Conservation (phyloP, 2,797 vertebrate species). For the Chelonia mydas region DNA sequence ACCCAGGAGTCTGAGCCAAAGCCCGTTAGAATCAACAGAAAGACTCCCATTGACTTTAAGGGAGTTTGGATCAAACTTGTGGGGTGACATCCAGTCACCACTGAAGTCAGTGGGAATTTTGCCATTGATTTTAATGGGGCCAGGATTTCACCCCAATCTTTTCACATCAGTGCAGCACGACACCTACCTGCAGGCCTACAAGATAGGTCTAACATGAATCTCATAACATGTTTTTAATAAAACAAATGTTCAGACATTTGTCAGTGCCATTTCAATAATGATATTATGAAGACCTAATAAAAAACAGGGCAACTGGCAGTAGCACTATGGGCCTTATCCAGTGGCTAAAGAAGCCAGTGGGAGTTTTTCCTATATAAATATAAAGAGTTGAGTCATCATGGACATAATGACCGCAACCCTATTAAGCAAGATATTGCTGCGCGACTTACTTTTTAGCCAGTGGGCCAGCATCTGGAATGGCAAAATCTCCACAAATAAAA, state of each 20-base stretch:
- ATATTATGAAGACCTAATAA: neutral
- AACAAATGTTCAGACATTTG: neutral
- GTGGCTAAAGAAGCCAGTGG: neutral
- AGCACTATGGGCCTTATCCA: neutral
- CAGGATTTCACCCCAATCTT: neutral
- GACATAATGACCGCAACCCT: neutral
- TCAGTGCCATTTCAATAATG: neutral
- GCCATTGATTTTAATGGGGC: neutral
- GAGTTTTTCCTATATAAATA: neutral
- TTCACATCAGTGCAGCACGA: neutral
- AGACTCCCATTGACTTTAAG: neutral
- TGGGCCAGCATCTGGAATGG: neutral
- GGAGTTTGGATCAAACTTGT: neutral
- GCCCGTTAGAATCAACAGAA: neutral
- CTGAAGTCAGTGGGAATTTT: neutral
- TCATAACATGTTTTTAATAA: neutral
- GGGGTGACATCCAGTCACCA: neutral
- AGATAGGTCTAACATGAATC: neutral
- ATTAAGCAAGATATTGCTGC: neutral
- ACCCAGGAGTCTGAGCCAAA: neutral
- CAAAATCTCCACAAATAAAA: neutral
- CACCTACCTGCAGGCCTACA: neutral
- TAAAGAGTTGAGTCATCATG: too few relatives aligned
- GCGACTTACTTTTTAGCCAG: neutral
- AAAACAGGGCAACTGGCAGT: neutral